Evolutionary conservation across 2,113 vertebrate species (phyloP).

Genomic region (Parotia lawesii): DNA sequence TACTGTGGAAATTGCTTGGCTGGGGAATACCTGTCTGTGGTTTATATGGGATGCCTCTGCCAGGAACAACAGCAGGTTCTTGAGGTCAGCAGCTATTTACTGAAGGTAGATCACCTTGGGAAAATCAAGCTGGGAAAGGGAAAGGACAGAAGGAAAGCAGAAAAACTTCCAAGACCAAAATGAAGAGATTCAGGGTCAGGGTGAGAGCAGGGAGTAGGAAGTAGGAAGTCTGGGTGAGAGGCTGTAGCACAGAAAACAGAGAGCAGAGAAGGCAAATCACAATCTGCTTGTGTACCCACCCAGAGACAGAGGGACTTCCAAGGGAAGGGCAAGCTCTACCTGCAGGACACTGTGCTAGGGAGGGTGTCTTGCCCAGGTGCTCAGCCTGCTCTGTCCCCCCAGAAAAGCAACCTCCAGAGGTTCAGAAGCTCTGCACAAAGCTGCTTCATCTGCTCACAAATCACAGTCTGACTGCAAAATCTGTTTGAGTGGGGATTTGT

Average conservation of each 20-base stretch:
- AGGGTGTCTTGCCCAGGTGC: background rate
- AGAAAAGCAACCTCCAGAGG: background rate
- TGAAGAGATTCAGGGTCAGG: background rate
- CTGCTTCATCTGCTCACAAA: background rate
- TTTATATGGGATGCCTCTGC: background rate
- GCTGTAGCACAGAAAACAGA: background rate
- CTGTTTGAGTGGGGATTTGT: background rate
- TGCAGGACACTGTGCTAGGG: background rate
- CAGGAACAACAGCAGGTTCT: background rate
- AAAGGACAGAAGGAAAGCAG: background rate
- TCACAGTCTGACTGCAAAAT: background rate
- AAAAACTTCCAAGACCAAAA: background rate
- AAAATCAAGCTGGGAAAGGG: background rate
- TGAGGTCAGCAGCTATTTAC: background rate
- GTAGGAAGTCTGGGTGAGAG: background rate
- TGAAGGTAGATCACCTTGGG: background rate
- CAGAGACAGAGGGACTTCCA: background rate
- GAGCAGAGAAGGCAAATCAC: background rate
- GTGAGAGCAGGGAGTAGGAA: background rate
- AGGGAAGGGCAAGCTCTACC: background rate
- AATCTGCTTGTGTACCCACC: background rate
- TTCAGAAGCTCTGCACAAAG: background rate
- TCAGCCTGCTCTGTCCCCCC: background rate
- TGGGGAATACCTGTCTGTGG: background rate
- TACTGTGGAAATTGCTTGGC: background rate